A percentile compares a stretch with the other conserved stretches of the same genome.
phyloP scores from a whole-genome alignment of 2,888 invertebrate species.

The Chromoteleia sp. region DNA sequence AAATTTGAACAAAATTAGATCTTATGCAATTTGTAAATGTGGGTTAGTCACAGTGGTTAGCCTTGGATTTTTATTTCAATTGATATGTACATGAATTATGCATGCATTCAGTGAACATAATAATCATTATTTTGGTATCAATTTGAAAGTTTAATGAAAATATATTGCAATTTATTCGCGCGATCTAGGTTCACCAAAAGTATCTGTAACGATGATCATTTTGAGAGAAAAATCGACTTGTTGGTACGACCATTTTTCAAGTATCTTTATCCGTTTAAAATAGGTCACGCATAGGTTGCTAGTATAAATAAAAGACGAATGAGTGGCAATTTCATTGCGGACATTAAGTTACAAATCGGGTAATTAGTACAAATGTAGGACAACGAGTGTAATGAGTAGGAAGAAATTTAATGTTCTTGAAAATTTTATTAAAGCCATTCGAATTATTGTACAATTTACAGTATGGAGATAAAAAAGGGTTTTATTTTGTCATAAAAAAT shows the following conservation, averaged over 20 bases:
- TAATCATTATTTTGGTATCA: slow-evolving; percentile 3
- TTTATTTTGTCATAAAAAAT: too few relatives aligned
- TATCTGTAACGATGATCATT: slow-evolving; percentile 21
- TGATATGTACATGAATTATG: not conserved
- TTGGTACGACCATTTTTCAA: slow-evolving; percentile 38
- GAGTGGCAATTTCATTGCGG: not conserved
- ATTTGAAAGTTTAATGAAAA: slow-evolving; percentile 3
- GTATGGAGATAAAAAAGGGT: too few relatives aligned
- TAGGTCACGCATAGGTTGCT: slow-evolving; percentile 43
- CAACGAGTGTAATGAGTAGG: not conserved
- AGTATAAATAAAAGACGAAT: slow-evolving; percentile 32
- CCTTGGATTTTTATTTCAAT: not conserved
- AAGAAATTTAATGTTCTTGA: too few relatives aligned
- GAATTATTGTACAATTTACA: too few relatives aligned
- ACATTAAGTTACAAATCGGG: slow-evolving; percentile 16
- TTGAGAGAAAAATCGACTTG: slow-evolving; percentile 24
- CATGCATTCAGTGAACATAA: not conserved
- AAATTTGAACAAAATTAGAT: too few relatives aligned
- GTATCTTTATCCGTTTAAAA: slow-evolving; percentile 30
- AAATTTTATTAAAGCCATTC: too few relatives aligned
- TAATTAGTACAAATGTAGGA: slow-evolving; percentile 25
- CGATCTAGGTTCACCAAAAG: slow-evolving; percentile 19
- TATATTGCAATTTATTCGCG: slow-evolving; percentile 12
- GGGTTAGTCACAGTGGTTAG: too few relatives aligned
- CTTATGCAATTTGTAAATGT: too few relatives aligned